Percentiles rank a stretch among this genome's conserved stretches.
Conservation (phyloP, 2,113 vertebrate genomes). For the Dromas ardeola region DNA sequence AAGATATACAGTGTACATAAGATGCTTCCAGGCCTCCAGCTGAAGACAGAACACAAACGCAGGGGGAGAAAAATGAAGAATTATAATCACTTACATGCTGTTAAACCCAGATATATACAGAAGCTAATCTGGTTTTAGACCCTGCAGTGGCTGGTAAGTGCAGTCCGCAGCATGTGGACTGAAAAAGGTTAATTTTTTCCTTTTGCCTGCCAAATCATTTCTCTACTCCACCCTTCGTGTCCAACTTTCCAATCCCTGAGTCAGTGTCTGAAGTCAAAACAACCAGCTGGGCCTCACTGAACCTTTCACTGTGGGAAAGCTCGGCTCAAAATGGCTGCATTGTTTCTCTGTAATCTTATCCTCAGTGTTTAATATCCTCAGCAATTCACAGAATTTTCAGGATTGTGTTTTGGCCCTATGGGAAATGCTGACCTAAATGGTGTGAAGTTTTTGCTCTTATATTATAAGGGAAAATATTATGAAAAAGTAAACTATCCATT, state of each 20-base stretch:
- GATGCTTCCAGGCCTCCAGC: background rate
- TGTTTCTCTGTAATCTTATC: slow-evolving; percentile 76
- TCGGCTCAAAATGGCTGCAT: slow-evolving; percentile 72
- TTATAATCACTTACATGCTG: background rate
- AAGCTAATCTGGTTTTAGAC: background rate
- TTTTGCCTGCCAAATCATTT: slow-evolving; percentile 67
- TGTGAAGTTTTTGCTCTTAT: slow-evolving; percentile 41
- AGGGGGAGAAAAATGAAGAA: background rate
- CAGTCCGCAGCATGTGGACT: background rate
- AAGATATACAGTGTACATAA: background rate
- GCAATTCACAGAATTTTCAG: slow-evolving; percentile 67
- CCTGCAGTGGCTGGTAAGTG: background rate
- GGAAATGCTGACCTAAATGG: slow-evolving; percentile 52
- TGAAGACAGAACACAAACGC: background rate
- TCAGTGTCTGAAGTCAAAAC: slow-evolving; percentile 78
- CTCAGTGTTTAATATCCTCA: slow-evolving; percentile 67
- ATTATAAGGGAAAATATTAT: slow-evolving; percentile 21
- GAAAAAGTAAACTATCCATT: slow-evolving; percentile 7
- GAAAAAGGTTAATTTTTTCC: slow-evolving; percentile 58
- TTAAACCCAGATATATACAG: background rate
- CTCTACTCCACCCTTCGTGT: slow-evolving; percentile 67
- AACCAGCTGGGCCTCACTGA: slow-evolving; percentile 71
- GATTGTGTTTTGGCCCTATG: slow-evolving; percentile 49
- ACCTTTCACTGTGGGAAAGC: slow-evolving; percentile 75
- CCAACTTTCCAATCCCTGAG: slow-evolving; percentile 73